These are phyloP conservation scores for Dorcus hopei DNA, from an alignment of 2,888 invertebrate species.

Conservation along the genomic window DNA sequence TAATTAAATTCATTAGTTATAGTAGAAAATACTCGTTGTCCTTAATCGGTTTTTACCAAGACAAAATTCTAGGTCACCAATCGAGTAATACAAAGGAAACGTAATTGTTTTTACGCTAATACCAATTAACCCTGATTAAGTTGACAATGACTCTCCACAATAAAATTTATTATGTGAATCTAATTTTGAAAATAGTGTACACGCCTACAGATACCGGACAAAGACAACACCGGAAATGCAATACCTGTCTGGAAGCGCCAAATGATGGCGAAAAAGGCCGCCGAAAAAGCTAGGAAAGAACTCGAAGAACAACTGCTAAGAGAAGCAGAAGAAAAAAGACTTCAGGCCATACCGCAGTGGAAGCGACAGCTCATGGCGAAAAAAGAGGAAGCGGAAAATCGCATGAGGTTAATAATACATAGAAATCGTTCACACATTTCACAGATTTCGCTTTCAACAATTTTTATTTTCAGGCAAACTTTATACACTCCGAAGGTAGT, in stretches of 20 bases:
- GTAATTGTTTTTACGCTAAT: too few relatives aligned
- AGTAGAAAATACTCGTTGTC: too few relatives aligned
- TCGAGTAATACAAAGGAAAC: too few relatives aligned
- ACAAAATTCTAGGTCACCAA: too few relatives aligned
- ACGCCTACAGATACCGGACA: conserved; percentile 74
- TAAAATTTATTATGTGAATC: too few relatives aligned
- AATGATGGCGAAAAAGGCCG: conserved; percentile 91
- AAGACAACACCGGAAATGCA: conserved; percentile 81
- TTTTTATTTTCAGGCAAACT: conserved; percentile 53
- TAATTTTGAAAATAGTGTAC: too few relatives aligned
- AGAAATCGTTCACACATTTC: too few relatives aligned
- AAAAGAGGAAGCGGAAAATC: conserved; percentile 73
- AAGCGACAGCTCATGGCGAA: conserved; percentile 84
- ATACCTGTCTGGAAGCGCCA: conserved; percentile 95
- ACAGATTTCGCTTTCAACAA: neutral
- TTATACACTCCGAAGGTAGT: conserved; percentile 70
- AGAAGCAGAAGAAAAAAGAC: conserved; percentile 80
- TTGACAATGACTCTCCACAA: too few relatives aligned
- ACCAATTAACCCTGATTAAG: too few relatives aligned
- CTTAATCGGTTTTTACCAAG: too few relatives aligned
- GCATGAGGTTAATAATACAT: conserved; percentile 61
- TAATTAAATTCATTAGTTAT: too few relatives aligned
- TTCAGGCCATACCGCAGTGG: conserved; percentile 90
- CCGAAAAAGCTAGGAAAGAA: conserved; percentile 88
- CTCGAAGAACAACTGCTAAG: conserved; percentile 80